phyloP scores from a whole-genome alignment of 92 coral and sea anemone genomes.

The Galaxea fascicularis region DNA sequence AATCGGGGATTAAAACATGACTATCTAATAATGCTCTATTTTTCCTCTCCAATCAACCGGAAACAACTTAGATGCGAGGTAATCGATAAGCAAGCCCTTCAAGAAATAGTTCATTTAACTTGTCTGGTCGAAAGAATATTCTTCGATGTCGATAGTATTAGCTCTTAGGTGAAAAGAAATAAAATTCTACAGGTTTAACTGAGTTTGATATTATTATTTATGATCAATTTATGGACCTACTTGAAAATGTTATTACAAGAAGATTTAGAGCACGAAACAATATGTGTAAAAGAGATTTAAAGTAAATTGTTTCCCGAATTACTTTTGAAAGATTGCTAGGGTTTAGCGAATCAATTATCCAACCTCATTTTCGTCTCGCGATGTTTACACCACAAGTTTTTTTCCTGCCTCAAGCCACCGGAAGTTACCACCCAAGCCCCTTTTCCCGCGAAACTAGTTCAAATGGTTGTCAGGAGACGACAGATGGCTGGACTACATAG shows the following conservation, averaged over 20 bases:
- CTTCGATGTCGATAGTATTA: too few relatives aligned
- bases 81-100: conserved; percentile 7
- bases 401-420: conserved; percentile 7
- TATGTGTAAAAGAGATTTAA: conserved; percentile 38
- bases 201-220: conserved; percentile 1
- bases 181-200: too few relatives aligned
- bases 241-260: conserved; percentile 7
- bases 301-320: conserved; percentile 24
- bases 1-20: conserved; percentile 10
- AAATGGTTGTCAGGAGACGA: conserved; percentile 28
- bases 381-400: conserved; percentile 4
- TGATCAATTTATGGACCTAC: neutral
- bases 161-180: too few relatives aligned
- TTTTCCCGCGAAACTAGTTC: conserved; percentile 26
- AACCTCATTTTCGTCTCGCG: neutral
- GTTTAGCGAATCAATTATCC: conserved; percentile 11
- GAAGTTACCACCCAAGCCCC: conserved; percentile 43
- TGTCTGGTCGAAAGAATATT: neutral
- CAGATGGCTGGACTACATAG: neutral
- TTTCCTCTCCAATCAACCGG: conserved; percentile 30
- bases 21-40: conserved; percentile 28
- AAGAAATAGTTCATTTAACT: neutral
- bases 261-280: conserved; percentile 37
- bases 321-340: conserved; percentile 6
- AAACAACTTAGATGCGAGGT: conserved; percentile 6